Conservation (phyloP, 2,888 invertebrate genomes). For the Tipula confusa region DNA sequence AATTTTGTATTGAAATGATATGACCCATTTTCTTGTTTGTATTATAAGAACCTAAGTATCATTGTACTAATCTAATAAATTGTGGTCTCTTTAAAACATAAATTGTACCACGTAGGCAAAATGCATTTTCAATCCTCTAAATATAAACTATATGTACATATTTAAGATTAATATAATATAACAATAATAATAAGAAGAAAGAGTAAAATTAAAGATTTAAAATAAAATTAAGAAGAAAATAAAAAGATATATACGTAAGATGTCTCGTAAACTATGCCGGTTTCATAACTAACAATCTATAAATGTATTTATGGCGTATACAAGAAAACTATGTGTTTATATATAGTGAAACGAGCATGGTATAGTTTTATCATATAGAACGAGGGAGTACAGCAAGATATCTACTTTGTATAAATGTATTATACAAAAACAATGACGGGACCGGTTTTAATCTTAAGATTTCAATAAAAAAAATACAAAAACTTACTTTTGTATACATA, state of each 20-base stretch:
- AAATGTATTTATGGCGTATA: not conserved
- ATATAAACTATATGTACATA: not conserved
- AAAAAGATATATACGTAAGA: not conserved
- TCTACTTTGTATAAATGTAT: not conserved
- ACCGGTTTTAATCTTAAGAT: not conserved
- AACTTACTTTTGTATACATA: not conserved
- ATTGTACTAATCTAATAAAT: not conserved
- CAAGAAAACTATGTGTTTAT: not conserved
- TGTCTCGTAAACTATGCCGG: constrained; percentile 12
- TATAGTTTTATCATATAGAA: not conserved
- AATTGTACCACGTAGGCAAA: not conserved
- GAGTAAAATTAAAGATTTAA: not conserved
- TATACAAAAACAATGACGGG: not conserved
- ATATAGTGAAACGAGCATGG: not conserved
- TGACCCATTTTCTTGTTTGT: no score
- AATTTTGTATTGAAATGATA: no score
- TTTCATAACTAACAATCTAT: not conserved
- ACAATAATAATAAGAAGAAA: not conserved
- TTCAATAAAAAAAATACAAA: not conserved
- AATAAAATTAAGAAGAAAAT: constrained; percentile 6
- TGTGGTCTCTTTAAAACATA: not conserved
- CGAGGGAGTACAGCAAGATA: not conserved
- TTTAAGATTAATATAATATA: not conserved
- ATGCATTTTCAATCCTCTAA: constrained; percentile 9
- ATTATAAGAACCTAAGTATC: no score